Percentiles rank a stretch among this genome's conserved stretches.
These are phyloP conservation scores for Dufourea novaeangliae DNA, from an alignment of 1,140 invertebrate species.

Conservation along the genomic window DNA sequence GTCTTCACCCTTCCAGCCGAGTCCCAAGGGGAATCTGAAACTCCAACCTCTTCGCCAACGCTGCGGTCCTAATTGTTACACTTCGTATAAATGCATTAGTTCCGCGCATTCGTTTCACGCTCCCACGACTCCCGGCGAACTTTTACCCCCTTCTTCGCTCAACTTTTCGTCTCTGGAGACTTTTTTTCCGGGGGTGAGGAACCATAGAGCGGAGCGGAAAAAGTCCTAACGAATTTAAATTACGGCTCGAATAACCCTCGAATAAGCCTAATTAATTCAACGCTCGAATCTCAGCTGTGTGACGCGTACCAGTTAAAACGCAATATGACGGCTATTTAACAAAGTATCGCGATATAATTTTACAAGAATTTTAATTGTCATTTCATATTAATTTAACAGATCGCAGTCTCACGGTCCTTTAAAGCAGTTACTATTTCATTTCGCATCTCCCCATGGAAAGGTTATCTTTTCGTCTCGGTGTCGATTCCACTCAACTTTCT, in stretches of 20 bases:
- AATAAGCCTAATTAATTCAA: constrained; percentile 53
- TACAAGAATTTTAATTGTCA: neutral
- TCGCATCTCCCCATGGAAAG: no score
- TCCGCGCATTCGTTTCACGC: constrained; percentile 77
- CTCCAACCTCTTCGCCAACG: constrained; percentile 36
- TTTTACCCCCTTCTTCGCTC: constrained; percentile 52
- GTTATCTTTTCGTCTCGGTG: neutral
- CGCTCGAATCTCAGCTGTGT: constrained; percentile 1
- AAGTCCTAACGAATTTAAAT: constrained; percentile 58
- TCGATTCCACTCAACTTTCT: neutral
- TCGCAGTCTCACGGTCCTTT: no score
- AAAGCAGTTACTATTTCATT: no score
- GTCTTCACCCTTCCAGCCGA: constrained; percentile 22
- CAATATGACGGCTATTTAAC: neutral
- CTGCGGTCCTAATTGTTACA: constrained; percentile 77
- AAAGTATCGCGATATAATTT: constrained; percentile 4
- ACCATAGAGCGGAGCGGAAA: neutral
- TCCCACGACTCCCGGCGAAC: constrained; percentile 64
- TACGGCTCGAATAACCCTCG: constrained; percentile 38
- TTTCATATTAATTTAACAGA: neutral
- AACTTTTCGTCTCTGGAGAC: constrained; percentile 52
- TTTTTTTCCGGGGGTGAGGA: constrained; percentile 33
- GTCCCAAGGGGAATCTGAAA: constrained; percentile 21
- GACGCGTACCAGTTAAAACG: neutral
- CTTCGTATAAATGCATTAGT: constrained; percentile 81